These are phyloP conservation scores for Papilio glaucus DNA, from an alignment of 1,140 invertebrate genomes.

Conservation along the genomic window DNA sequence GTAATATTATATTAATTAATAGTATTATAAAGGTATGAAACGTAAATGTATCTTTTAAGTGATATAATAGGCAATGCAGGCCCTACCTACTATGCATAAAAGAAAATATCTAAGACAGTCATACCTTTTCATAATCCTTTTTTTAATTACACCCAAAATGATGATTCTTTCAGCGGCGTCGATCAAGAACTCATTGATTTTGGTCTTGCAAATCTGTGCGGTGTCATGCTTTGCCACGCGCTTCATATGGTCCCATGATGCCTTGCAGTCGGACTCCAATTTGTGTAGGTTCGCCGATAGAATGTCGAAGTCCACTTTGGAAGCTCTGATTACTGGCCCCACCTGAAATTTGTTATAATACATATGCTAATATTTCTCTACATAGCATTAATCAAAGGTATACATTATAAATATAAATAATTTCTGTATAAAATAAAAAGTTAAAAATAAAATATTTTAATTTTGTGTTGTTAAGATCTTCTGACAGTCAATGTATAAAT, in stretches of 20 bases:
- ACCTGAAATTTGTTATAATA: slow-evolving; percentile 84
- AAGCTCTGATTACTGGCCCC: slow-evolving; percentile 95
- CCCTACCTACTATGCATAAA: no score
- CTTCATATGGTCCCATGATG: slow-evolving; percentile 98
- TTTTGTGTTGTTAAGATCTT: no score
- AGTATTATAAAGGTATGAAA: no score
- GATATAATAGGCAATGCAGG: no score
- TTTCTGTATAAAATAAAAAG: no score
- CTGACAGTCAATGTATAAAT: no score
- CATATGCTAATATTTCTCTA: no score
- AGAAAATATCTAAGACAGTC: slow-evolving; percentile 2
- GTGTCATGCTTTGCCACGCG: slow-evolving; percentile 98
- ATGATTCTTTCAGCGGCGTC: slow-evolving; percentile 99
- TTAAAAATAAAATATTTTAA: no score
- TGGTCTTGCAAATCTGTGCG: slow-evolving; percentile 93
- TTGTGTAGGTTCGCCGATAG: slow-evolving; percentile 93
- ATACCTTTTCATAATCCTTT: slow-evolving; percentile 94
- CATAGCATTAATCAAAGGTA: no score
- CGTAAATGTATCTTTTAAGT: no score
- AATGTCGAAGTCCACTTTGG: slow-evolving; percentile 96
- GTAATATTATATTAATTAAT: no score
- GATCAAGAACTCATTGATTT: slow-evolving; percentile 97
- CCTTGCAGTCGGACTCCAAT: slow-evolving; percentile 97
- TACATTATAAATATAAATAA: no score
- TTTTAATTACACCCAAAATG: slow-evolving; percentile 94